Base-by-base conservation (phyloP, 2,797 vertebrate species). In the Argyrosomus regius region DNA sequence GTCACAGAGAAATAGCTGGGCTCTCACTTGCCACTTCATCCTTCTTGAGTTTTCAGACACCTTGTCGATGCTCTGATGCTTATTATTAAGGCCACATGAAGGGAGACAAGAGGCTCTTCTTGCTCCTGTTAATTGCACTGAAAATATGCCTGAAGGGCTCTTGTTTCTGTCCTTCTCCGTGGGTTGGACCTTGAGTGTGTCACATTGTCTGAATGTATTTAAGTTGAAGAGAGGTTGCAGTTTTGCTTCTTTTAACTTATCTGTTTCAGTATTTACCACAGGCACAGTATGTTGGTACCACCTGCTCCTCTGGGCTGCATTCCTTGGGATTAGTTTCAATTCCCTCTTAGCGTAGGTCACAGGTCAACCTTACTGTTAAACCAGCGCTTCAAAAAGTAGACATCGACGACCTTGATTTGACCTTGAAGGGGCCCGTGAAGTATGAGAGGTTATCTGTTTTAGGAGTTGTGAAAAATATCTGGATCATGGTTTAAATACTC, bases 281-380 rank as follows among this genome's bases (percentile, higher is more conserved):
- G 60, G 52, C 60, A 58, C 41, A 57, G 65, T 82, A 76, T 73
- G 75, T 78, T 86, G 85, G 76, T 81, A 92, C 81, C 84, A 88
- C 83, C 79, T 88, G 84, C 86, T 82, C 82, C 80, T 64, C 66
- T 69, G 35, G 11, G 45, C 65, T 50, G 57, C 90, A 89, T 91
- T 91, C 88, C 88, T 78, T 31, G 70, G 78, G 83, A 91, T 92
- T 88, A 87, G 73, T 85, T 89, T 91, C 31, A 73, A 62, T 79
- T 85, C 70, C 77, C 77, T 73, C 62, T 78, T 70, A 68, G 77
- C 53, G 50, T 13, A 89, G 59, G 64, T 90, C 81, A 79, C 16
- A 80, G 82, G 63, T 72, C 85, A 69, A 41, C 65, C 58, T 77
- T 81, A 64, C 48, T 87, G 82, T 81, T 75, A 82, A 87, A 80